phyloP scores from a whole-genome alignment of 2,888 invertebrate species.

The Amitus sp. region DNA sequence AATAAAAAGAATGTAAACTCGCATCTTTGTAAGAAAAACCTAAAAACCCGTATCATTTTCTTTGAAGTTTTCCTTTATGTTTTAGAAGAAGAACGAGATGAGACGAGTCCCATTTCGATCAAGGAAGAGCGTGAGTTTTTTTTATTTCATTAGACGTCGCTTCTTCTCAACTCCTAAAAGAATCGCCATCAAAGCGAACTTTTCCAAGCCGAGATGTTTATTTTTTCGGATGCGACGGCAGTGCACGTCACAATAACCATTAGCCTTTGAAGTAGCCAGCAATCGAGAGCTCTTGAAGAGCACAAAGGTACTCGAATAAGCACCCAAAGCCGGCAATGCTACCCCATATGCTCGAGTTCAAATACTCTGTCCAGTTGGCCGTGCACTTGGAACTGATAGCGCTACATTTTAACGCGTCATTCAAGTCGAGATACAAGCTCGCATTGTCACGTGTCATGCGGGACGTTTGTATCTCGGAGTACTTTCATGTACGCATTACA shows the following conservation, averaged over 20 bases:
- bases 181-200: background rate
- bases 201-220: slow-evolving; percentile 11
- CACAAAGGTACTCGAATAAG: slow-evolving; percentile 35
- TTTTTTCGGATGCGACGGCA: slow-evolving; percentile 13
- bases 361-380: slow-evolving; percentile 51
- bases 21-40: no score
- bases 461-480: slow-evolving; percentile 33
- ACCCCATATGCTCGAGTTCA: slow-evolving; percentile 43
- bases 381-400: slow-evolving; percentile 40
- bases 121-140: slow-evolving; percentile 56
- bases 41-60: no score
- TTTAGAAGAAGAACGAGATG: slow-evolving; percentile 53
- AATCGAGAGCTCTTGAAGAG: slow-evolving; percentile 35
- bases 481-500: no score
- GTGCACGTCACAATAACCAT: slow-evolving; percentile 32
- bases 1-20: no score
- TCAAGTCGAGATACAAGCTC: slow-evolving; percentile 42
- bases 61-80: slow-evolving; percentile 50
- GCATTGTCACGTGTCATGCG: slow-evolving; percentile 40
- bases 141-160: slow-evolving; percentile 33
- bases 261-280: slow-evolving; percentile 44
- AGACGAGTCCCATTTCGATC: slow-evolving; percentile 49
- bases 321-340: slow-evolving; percentile 32
- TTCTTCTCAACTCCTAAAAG: background rate
- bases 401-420: slow-evolving; percentile 46